These are phyloP conservation scores for Leucophenga maculata DNA, from an alignment of 2,888 invertebrate species.

Conservation along the genomic window DNA sequence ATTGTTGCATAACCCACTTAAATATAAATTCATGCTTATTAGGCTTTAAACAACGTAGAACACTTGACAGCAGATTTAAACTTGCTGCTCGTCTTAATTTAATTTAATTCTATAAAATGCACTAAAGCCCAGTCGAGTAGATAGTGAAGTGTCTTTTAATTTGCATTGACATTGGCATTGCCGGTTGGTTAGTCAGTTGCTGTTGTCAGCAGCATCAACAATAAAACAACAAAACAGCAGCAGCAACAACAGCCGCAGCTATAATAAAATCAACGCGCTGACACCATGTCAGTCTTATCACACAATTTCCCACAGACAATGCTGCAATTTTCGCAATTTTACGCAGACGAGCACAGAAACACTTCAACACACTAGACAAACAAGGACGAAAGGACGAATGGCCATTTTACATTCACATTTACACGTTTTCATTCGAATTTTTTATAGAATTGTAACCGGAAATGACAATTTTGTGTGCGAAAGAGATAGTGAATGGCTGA, in stretches of 20 bases:
- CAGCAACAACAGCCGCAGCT: neutral
- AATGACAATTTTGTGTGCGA: constrained; percentile 18
- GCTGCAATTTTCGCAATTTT: constrained; percentile 17
- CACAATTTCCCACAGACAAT: constrained; percentile 19
- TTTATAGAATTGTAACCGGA: constrained; percentile 1
- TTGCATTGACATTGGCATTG: neutral
- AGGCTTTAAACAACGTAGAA: too few relatives aligned
- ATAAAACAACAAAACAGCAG: too few relatives aligned
- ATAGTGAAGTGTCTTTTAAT: neutral
- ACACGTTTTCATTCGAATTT: neutral
- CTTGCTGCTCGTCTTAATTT: too few relatives aligned
- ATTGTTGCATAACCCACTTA: too few relatives aligned
- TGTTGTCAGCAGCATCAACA: constrained; percentile 13
- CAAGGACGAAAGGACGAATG: constrained; percentile 17
- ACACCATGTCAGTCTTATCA: constrained; percentile 18
- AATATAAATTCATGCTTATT: too few relatives aligned
- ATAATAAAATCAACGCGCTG: constrained; percentile 17
- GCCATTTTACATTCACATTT: neutral
- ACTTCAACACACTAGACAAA: constrained; percentile 5
- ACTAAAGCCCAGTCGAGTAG: constrained; percentile 37
- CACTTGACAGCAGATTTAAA: too few relatives aligned
- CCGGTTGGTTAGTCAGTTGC: neutral
- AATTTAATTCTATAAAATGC: constrained; percentile 57
- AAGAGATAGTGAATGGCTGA: neutral
- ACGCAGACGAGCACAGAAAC: neutral